These are phyloP conservation scores for Meteorus colon DNA, from an alignment of 2,888 invertebrate genomes.

Conservation along the genomic window DNA sequence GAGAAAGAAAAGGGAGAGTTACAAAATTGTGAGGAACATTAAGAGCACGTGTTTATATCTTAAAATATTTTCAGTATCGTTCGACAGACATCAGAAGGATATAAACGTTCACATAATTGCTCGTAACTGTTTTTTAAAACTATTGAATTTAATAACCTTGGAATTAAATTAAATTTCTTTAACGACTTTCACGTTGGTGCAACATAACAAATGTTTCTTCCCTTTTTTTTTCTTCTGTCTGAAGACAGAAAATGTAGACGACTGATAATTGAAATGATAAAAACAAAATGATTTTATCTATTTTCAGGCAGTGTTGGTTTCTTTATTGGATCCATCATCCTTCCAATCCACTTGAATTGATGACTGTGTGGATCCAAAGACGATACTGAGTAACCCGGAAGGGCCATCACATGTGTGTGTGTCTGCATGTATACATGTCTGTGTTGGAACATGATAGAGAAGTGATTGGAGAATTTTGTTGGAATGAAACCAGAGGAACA, in stretches of 20 bases:
- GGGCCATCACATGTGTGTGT: background rate
- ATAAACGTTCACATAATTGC: slow-evolving; percentile 16
- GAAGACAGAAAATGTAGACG: background rate
- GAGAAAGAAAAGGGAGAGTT: slow-evolving; percentile 44
- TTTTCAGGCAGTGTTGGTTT: slow-evolving; percentile 25
- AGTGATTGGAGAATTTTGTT: slow-evolving; percentile 40
- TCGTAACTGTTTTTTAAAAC: slow-evolving; percentile 3
- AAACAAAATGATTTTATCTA: slow-evolving; percentile 17
- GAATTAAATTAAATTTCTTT: background rate
- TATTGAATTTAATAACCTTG: background rate
- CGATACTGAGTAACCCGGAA: background rate
- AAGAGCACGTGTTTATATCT: slow-evolving; percentile 57
- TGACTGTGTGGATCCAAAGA: slow-evolving; percentile 18
- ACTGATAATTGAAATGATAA: slow-evolving; percentile 13
- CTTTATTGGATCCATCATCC: slow-evolving; percentile 23
- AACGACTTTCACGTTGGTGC: background rate
- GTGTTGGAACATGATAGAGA: slow-evolving; percentile 18
- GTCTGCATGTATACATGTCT: background rate
- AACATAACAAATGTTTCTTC: slow-evolving; percentile 1
- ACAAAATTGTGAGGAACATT: slow-evolving; percentile 56
- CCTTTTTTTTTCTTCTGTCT: background rate
- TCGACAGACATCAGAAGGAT: slow-evolving; percentile 50
- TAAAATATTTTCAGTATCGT: slow-evolving; percentile 56
- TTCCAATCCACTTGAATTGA: slow-evolving; percentile 17
- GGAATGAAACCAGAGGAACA: slow-evolving; percentile 53